Percentiles rank a stretch among this genome's conserved stretches.
These are phyloP conservation scores for Chesias legatella DNA, from an alignment of 2,888 invertebrate genomes.

Conservation along the genomic window DNA sequence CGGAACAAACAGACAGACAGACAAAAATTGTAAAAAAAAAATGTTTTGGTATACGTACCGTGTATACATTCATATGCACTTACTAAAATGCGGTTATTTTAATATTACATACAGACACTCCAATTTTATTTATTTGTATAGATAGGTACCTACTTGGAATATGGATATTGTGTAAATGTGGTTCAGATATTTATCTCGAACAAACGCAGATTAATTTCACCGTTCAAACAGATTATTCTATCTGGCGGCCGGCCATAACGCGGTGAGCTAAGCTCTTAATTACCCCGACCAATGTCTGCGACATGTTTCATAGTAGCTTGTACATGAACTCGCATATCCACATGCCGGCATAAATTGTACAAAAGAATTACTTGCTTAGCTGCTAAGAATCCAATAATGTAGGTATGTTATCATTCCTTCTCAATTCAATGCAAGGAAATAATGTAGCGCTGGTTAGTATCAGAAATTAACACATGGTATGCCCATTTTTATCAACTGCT, in stretches of 20 bases:
- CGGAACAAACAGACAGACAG: no score
- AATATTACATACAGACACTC: no score
- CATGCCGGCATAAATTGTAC: neutral
- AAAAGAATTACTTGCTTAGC: no score
- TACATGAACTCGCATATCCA: no score
- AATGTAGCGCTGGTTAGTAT: slow-evolving; percentile 30
- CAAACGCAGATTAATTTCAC: slow-evolving; percentile 53
- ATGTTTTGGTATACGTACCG: no score
- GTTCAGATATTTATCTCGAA: slow-evolving; percentile 37
- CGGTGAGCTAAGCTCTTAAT: slow-evolving; percentile 53
- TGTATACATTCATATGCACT: no score
- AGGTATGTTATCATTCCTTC: slow-evolving; percentile 30
- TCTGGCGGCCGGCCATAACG: slow-evolving; percentile 33
- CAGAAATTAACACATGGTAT: no score
- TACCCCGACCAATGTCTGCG: slow-evolving; percentile 38
- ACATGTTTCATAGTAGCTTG: slow-evolving; percentile 12
- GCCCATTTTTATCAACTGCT: no score
- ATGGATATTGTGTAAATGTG: slow-evolving; percentile 4
- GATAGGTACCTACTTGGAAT: neutral
- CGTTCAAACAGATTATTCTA: slow-evolving; percentile 43
- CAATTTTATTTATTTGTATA: no score
- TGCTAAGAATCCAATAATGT: slow-evolving; percentile 12
- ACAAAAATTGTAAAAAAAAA: no score
- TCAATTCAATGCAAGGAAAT: slow-evolving; percentile 20
- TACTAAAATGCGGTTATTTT: no score